Base-by-base conservation (phyloP, 2,113 vertebrate species). In the Cricetomys ansorgei region DNA sequence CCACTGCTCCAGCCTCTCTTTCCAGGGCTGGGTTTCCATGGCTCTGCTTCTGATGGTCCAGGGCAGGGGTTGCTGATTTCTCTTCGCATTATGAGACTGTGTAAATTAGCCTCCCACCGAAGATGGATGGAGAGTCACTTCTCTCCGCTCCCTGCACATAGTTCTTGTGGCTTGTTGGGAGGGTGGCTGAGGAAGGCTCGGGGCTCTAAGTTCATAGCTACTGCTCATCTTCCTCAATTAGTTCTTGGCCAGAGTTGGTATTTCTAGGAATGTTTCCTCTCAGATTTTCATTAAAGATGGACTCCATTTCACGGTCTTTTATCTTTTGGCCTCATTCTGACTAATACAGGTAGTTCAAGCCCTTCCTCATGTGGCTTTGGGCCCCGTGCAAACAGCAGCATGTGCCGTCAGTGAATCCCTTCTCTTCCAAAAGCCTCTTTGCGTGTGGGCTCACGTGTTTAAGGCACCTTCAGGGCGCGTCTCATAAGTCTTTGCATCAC, bases 191-290 rank as follows among this genome's bases (percentile, higher is more conserved):
- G 29, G 34, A n/a, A 8, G 6, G 8, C 43, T 72, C 0, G 0
- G 6, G 16, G 50, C n/a, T 72, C 43, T 59, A 67, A 86, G 19
- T 59, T 69, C 10, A 79, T 37, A 45, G 64, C 70, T 7, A 4
- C 6, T 79, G 34, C 48, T 93, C 17, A 73, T 50, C 17, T 7
- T 13, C 29, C 4, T 2, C 2, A 62, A 4, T 83, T 67, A 72
- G 2, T 10, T 77, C 69, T 75, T 62, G 16, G 15, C 59, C 53
- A 76, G 43, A 91, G 45, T 86, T 94, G 11, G 80, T 34, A 67
- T 29, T 81, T 93, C 34, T 91, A 31, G 48, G 37, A 75, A 13
- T 45, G 92, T 91, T 88, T 90, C 34, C 19, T 95, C 50, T 95
- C 31, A 69, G 27, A 45, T 84, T 80, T 89, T 65, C 21, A 34